phyloP scores from a whole-genome alignment of 2,888 invertebrate genomes.

The Protonemura montana region DNA sequence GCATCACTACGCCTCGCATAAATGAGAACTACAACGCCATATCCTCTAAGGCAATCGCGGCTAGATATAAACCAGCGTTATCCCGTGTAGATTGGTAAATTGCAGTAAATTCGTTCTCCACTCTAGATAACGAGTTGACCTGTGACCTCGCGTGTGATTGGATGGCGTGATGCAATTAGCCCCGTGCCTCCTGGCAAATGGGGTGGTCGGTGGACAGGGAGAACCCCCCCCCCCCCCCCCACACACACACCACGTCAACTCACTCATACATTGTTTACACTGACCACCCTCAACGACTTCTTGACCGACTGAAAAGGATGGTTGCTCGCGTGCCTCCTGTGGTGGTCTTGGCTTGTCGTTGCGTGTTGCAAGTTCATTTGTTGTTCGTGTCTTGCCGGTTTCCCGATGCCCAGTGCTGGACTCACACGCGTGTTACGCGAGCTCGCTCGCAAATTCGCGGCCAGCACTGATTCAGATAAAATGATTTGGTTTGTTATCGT shows the following conservation, averaged over 20 bases:
- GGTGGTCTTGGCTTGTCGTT: neutral
- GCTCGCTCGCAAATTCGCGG: neutral
- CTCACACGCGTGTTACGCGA: neutral
- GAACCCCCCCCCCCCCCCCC: neutral
- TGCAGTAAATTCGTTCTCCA: conserved; percentile 12
- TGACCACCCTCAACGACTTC: neutral
- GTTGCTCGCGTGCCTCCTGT: neutral
- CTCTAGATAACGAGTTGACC: conserved; percentile 1
- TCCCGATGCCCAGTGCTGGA: neutral
- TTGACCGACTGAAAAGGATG: neutral
- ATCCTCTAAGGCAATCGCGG: neutral
- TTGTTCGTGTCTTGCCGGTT: neutral
- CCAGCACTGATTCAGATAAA: neutral
- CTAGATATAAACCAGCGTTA: neutral
- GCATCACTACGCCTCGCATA: neutral
- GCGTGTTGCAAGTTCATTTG: neutral
- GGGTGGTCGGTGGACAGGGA: neutral
- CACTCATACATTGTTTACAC: conserved; percentile 12
- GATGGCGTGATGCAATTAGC: neutral
- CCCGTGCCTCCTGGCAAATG: neutral
- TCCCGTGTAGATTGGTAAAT: neutral
- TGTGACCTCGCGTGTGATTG: neutral
- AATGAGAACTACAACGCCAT: neutral
- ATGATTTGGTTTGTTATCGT: neutral
- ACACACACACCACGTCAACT: neutral